A percentile compares a stretch with the other conserved stretches of the same genome.
These are phyloP conservation scores for Dermolepida albohirtum DNA, from an alignment of 2,888 invertebrate species.

Conservation along the genomic window DNA sequence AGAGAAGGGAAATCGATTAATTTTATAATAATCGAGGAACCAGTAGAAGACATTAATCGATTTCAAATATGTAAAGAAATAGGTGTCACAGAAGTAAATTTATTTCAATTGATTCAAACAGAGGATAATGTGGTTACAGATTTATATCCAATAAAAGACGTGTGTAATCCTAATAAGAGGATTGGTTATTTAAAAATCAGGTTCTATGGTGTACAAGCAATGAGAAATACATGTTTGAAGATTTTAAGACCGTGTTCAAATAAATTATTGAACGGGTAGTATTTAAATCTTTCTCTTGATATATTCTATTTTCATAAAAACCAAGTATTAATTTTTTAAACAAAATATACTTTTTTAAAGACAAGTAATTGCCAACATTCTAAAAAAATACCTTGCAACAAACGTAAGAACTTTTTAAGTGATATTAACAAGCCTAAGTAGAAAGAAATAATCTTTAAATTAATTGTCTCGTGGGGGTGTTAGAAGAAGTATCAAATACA, in stretches of 20 bases:
- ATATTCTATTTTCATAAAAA: too few relatives aligned
- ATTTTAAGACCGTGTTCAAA: conserved; percentile 46
- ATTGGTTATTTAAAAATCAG: conserved; percentile 51
- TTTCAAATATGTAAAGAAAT: conserved; percentile 51
- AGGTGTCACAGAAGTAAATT: conserved; percentile 46
- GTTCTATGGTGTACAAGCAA: conserved; percentile 51
- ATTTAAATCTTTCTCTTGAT: too few relatives aligned
- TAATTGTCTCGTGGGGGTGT: too few relatives aligned
- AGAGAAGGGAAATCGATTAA: conserved; percentile 48
- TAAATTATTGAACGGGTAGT: too few relatives aligned
- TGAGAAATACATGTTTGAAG: conserved; percentile 51
- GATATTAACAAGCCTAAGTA: too few relatives aligned
- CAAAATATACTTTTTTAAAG: too few relatives aligned
- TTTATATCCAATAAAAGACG: conserved; percentile 48
- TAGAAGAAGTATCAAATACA: too few relatives aligned
- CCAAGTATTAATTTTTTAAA: too few relatives aligned
- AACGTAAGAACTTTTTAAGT: too few relatives aligned
- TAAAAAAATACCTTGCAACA: too few relatives aligned
- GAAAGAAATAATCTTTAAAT: too few relatives aligned
- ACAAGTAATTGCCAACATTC: too few relatives aligned
- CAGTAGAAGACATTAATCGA: conserved; percentile 41
- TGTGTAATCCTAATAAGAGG: conserved; percentile 35
- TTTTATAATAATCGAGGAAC: conserved; percentile 53
- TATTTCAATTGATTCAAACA: conserved; percentile 51
- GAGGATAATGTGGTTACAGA: conserved; percentile 46